Evolutionary conservation across 2,113 vertebrate species (phyloP), one percentile per base, ranked within the genome.

Genomic region (Dicaeum eximium): DNA sequence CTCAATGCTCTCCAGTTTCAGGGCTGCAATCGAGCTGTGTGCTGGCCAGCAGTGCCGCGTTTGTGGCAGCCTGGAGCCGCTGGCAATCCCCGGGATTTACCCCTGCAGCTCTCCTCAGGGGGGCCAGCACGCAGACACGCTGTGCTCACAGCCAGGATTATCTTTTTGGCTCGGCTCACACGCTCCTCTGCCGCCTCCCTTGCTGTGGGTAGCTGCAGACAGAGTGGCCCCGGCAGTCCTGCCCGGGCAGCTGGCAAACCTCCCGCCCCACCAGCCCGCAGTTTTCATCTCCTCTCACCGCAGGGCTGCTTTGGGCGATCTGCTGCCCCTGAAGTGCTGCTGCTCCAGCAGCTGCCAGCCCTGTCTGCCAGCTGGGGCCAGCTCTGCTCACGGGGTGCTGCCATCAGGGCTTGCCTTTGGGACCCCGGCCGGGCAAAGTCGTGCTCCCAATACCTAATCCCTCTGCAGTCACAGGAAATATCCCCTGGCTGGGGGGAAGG

Each of bases 331-430:
- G 23, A 87, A 67, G 74, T 10, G 64, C 69, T 67, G 48, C 54
- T 73, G 73, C 54, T 70, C 45, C 57, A 58, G 81, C 64, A 87
- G 27, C 80, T 47, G 64, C 62, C 64, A 38, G 79, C 57, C 74
- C 64, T 12, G 51, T 4, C 27, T 30, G 64, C 42, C 64, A 51
- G 82, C 85, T 35, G 61, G 42, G 70, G n/a, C 40, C 57, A 60
- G 53, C 45, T 85, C 8, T 13, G 58, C 62, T 47, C 3, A 1
- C 4, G 2, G 40, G 2, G 2, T 1, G 22, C 15, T 30, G 45
- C 50, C 5, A 6, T 3, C 88, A 37, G 50, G 56, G 42, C 54
- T 69, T 56, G 73, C 53, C 47, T 2, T 3, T 7, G 45, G 44
- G 2, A 66, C 24, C 35, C 15, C 30, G 4, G 54, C 24, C 30